Evolutionary conservation across 2,797 vertebrate genomes (phyloP), one percentile per base, ranked within the genome.

Genomic region (Melanotaenia boesemani): DNA sequence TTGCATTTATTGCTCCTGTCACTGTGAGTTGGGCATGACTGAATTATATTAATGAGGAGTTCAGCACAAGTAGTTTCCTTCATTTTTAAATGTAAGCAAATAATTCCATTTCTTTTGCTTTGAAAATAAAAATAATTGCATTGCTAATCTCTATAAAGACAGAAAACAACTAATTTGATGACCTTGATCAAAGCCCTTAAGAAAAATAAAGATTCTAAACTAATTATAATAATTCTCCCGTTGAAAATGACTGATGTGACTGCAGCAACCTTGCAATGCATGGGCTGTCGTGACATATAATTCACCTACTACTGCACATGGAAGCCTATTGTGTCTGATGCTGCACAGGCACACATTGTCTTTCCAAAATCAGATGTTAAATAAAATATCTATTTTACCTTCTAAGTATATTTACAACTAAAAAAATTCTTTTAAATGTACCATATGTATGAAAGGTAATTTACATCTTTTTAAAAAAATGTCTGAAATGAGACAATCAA

Each of bases 1-100:
- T 22, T 39, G 46, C 68, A 22, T 57, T 59, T 70, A 34, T 77
- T 76, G 18, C 24, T 28, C 26, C 6, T 46, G 18, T 6, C 44
- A 20, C 30, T 24, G 2, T 46, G 13, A n/a, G 2, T 8, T 18
- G 36, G 13, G 24, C 10, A 15, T 60, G 44, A 20, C 18, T 7
- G 6, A 46, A 46, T 7, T 46, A 46, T 46, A 8, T 20, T 16
- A 46, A 20, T 46, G 18, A 20, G 44, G 44, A 46, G 44, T 46
- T 46, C 18, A 2, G 44, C 44, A 6, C 18, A 5, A 20, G 15
- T 18, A 46, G 13, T 20, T 46, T 6, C 16, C 6, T 2, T 46
- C 5, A 20, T 46, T 46, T 18, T 46, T 46, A 20, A 20, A 20
- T 2, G 18, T 46, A 46, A 20, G 7, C 16, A 20, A 18, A 20